phyloP scores from a whole-genome alignment of 1,140 invertebrate species.

The Chironomus striatipennis region DNA sequence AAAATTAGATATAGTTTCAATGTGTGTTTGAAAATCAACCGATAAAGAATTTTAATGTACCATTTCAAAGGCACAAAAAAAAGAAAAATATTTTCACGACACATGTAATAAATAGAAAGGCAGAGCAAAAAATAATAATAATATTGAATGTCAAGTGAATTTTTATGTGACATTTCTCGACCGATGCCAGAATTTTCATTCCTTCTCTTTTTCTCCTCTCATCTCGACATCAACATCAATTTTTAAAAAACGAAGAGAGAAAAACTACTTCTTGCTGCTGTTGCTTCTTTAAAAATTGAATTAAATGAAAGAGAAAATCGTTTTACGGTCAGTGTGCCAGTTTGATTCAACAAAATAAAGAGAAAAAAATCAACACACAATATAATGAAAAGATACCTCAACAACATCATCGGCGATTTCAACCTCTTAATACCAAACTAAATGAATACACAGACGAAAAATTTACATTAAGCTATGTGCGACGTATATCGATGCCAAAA shows the following conservation, averaged over 20 bases:
- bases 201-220: not conserved
- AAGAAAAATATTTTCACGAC: not conserved
- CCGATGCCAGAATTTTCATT: not conserved
- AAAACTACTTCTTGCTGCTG: no score
- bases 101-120: not conserved
- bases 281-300: constrained; percentile 8
- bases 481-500: not conserved
- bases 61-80: not conserved
- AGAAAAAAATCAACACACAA: not conserved
- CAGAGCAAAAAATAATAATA: not conserved
- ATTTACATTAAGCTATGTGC: not conserved
- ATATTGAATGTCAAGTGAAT: not conserved
- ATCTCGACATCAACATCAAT: not conserved
- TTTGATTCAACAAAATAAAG: not conserved
- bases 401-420: not conserved
- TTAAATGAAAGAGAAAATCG: constrained; percentile 9
- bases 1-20: not conserved
- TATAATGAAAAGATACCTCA: not conserved
- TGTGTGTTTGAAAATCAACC: not conserved
- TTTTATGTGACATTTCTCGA: constrained; percentile 3
- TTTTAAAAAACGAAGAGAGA: no score
- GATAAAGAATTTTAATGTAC: not conserved
- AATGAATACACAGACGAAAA: no score
- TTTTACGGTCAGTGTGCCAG: constrained; percentile 11
- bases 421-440: no score